Evolutionary conservation across 2,797 vertebrate species (phyloP).

Genomic region (Enteromius radiatus): DNA sequence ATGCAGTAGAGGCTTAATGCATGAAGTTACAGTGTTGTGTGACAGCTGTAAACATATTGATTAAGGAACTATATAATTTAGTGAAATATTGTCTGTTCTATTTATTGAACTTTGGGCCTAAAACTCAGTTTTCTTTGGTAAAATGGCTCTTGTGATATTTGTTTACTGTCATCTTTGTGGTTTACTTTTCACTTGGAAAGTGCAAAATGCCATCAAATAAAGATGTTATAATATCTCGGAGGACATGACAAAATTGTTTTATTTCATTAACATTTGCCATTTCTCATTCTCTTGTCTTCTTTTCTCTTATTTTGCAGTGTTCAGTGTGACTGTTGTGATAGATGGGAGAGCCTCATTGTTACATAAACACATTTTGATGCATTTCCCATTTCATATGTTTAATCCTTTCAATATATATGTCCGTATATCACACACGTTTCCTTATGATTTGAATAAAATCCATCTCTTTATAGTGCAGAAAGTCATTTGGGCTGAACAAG

Average conservation of each 20-base stretch:
- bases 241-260: background rate
- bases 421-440: conserved; percentile 19
- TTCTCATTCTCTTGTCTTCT: background rate
- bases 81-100: background rate
- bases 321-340: background rate
- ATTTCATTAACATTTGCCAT: background rate
- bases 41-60: background rate
- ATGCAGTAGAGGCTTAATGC: background rate
- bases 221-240: background rate
- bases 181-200: background rate
- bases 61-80: background rate
- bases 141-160: background rate
- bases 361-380: conserved; percentile 23
- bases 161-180: background rate
- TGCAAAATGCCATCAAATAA: background rate
- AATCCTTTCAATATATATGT: conserved; percentile 6
- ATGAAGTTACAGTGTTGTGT: background rate
- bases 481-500: conserved; percentile 17
- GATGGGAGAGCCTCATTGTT: conserved; percentile 3
- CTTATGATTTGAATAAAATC: conserved; percentile 27
- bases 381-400: conserved; percentile 16
- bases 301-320: background rate
- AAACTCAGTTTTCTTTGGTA: background rate
- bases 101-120: background rate
- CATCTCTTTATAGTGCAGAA: conserved; percentile 24